Evolutionary conservation across 1,140 invertebrate species (phyloP), one percentile per base, ranked within the genome.

Genomic region (Hycleus phaleratus): DNA sequence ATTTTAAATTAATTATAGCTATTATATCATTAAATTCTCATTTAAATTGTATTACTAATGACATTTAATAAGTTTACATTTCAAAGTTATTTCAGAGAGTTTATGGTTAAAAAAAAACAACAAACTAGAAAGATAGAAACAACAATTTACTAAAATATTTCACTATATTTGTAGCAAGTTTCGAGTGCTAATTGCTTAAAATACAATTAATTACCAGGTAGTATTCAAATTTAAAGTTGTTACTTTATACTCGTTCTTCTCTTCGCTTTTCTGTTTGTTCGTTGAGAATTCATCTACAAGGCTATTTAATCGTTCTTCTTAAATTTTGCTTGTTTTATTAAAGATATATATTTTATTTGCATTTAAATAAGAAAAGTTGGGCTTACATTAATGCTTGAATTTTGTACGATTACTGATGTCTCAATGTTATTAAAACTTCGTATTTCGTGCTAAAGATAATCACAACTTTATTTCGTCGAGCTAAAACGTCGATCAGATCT

Each of bases 191-290:
- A 47, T 8, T 47, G 9, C 43, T 9, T 57, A 46, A 56, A 61
- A 61, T 58, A 58, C 57, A 57, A 61, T 61, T 61, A 61, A 61
- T 61, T 61, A 61, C 58, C 52, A 56, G 32, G 7, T 32, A 46
- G 54, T 58, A 61, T 61, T 58, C 49, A 44, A 49, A 55, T 59
- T 59, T 55, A 55, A 59, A 59, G 44, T 51, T 46, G 44, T 53
- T 46, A 26, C 42, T 26, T 53, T 46, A 53, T 46, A 53, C 45
- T 46, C 51, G 46, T 11, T 53, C 46, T 53, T 42, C 24, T 44
- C 7, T 32, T 32, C 32, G 4, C 32, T 18, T 18, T 32, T 32
- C 4, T 32, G 32, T 32, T 4, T 4, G 32, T 32, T 32, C 32
- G 4, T 32, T 32, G 4, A 7, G 7, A 32, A 32, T 32, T 7